phyloP scores from a whole-genome alignment of 2,113 vertebrate genomes.

The Sclerurus mexicanus region DNA sequence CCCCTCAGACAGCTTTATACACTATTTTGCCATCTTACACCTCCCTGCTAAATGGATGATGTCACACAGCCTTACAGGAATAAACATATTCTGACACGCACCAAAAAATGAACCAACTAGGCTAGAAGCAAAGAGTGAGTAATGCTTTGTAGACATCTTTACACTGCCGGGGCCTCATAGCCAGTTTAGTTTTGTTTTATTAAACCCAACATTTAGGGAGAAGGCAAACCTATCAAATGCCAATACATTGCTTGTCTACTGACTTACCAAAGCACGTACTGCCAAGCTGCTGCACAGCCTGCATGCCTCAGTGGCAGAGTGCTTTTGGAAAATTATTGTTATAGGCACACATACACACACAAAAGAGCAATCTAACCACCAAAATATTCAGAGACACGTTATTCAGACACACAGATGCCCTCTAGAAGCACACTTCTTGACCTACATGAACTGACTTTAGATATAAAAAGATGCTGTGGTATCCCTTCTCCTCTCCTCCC shows the following conservation, averaged over 20 bases:
- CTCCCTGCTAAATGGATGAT: constrained; percentile 9
- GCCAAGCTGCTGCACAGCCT: neutral
- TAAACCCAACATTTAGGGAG: neutral
- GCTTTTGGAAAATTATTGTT: neutral
- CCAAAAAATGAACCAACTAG: neutral
- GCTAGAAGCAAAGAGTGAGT: neutral
- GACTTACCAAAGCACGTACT: neutral
- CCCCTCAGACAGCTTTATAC: neutral
- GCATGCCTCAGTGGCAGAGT: neutral
- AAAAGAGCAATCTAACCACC: neutral
- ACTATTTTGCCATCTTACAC: neutral
- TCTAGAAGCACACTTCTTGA: neutral
- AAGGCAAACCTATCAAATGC: neutral
- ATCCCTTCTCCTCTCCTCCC: neutral
- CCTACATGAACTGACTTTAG: neutral
- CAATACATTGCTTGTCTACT: neutral
- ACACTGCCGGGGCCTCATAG: neutral
- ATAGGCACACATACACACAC: neutral
- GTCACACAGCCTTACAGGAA: neutral
- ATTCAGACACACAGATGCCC: neutral
- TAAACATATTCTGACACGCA: neutral
- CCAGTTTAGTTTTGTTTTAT: neutral
- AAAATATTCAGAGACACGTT: neutral
- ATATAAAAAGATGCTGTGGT: neutral
- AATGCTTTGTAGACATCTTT: neutral